phyloP scores from a whole-genome alignment of 2,888 invertebrate genomes.

The Lymantria dispar region DNA sequence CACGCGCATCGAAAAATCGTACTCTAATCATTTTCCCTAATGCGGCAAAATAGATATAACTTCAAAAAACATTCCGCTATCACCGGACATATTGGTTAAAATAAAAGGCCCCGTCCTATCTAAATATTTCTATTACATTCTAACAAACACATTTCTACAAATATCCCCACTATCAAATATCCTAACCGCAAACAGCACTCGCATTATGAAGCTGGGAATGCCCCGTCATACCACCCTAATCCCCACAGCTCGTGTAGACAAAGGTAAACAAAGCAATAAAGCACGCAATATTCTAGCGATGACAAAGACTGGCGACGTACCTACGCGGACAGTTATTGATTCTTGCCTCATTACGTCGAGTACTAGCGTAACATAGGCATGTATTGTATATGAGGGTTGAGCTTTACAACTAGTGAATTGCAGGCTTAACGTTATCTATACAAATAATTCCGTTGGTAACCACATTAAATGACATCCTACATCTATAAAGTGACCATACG shows the following conservation, averaged over 20 bases:
- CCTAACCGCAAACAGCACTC: not conserved
- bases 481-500: too few relatives aligned
- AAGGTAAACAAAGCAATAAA: constrained; percentile 9
- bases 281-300: constrained; percentile 3
- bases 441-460: too few relatives aligned
- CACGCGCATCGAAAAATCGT: too few relatives aligned
- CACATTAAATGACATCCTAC: too few relatives aligned
- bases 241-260: constrained; percentile 1
- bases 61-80: too few relatives aligned
- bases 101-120: not conserved
- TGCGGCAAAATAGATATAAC: too few relatives aligned
- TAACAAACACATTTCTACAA: not conserved
- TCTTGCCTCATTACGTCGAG: constrained; percentile 7
- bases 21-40: too few relatives aligned
- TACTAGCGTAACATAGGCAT: constrained; percentile 1
- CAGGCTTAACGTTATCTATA: too few relatives aligned
- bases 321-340: constrained; percentile 7
- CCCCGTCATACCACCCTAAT: not conserved
- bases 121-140: not conserved
- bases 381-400: constrained; percentile 1
- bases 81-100: too few relatives aligned
- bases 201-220: not conserved
- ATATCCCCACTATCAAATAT: not conserved
- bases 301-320: constrained; percentile 6
- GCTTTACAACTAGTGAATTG: not conserved